These are phyloP conservation scores for Tympanoctomys barrerae DNA, from an alignment of 2,797 vertebrate genomes.

Conservation along the genomic window DNA sequence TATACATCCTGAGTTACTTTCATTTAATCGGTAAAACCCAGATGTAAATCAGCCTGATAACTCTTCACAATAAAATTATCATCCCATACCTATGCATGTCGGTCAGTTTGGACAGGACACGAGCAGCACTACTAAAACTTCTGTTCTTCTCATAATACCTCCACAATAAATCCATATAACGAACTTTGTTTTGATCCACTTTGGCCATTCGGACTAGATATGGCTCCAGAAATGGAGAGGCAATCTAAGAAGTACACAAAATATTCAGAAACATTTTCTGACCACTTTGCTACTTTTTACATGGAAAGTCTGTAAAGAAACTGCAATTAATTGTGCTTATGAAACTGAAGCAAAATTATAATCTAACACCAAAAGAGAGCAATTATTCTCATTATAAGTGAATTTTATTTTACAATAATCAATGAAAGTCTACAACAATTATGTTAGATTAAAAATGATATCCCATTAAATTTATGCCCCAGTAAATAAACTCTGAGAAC, in stretches of 20 bases:
- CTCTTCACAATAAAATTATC: background rate
- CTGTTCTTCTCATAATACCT: conserved; percentile 98
- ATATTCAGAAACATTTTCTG: conserved; percentile 33
- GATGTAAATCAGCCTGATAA: background rate
- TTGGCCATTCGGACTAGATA: conserved; percentile 97
- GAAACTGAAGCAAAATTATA: conserved; percentile 40
- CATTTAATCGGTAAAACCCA: background rate
- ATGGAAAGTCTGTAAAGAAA: conserved; percentile 41
- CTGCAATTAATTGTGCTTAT: background rate
- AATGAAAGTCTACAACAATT: background rate
- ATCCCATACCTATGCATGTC: conserved; percentile 95
- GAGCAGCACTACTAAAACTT: conserved; percentile 96
- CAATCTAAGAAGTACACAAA: conserved; percentile 90
- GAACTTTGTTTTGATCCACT: conserved; percentile 97
- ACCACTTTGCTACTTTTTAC: background rate
- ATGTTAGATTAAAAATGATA: conserved; percentile 8
- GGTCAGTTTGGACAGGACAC: conserved; percentile 95
- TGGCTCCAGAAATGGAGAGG: conserved; percentile 96
- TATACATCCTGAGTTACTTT: background rate
- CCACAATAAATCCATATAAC: conserved; percentile 98
- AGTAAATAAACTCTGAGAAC: conserved; percentile 54
- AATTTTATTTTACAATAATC: background rate
- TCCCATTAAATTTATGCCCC: background rate
- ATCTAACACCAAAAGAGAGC: background rate
- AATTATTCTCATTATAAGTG: conserved; percentile 40